Percentiles rank a stretch among this genome's conserved stretches.
Conservation (phyloP, 2,888 invertebrate genomes). For the Eristalis intricaria region DNA sequence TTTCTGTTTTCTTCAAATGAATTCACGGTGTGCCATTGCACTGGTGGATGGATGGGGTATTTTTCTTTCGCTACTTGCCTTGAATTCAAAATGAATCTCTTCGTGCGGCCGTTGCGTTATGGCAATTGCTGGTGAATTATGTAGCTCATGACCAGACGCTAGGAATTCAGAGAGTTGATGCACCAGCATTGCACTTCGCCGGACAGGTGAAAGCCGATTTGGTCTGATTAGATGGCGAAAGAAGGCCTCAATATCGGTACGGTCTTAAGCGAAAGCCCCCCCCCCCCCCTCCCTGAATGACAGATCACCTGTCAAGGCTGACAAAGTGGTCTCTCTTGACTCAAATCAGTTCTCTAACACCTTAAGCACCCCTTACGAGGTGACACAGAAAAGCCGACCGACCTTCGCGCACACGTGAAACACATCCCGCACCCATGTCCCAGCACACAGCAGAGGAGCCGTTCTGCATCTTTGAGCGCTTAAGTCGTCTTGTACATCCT, state of each 20-base stretch:
- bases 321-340: too few relatives aligned
- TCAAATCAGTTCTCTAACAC: too few relatives aligned
- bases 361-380: too few relatives aligned
- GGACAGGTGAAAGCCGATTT: background rate
- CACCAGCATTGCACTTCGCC: background rate
- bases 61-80: constrained; percentile 14
- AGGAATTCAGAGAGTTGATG: background rate
- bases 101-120: background rate
- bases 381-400: too few relatives aligned
- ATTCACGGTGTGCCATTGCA: constrained; percentile 1
- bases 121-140: background rate
- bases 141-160: background rate
- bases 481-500: background rate
- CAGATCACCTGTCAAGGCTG: too few relatives aligned
- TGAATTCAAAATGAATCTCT: constrained; percentile 44
- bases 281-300: too few relatives aligned
- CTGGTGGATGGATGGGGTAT: background rate
- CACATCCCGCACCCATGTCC: too few relatives aligned
- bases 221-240: background rate
- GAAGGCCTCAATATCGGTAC: background rate
- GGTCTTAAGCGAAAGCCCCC: too few relatives aligned
- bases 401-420: too few relatives aligned
- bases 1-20: too few relatives aligned
- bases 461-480: too few relatives aligned
- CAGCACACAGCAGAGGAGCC: too few relatives aligned